Evolutionary conservation across 2,797 vertebrate species (phyloP).

Genomic region (Sternarchorhynchus goeldii): DNA sequence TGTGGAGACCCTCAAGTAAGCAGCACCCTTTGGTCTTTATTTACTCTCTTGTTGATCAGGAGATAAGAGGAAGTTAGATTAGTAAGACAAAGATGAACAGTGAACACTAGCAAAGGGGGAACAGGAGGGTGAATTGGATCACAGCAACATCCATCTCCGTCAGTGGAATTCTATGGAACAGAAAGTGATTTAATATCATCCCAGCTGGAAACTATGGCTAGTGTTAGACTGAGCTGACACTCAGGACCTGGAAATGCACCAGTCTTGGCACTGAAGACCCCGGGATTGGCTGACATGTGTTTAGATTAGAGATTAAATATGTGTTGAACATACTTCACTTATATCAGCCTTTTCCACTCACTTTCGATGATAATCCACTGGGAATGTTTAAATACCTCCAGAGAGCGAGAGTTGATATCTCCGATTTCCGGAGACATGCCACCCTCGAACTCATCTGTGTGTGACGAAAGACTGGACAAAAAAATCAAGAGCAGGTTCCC

Average conservation of each 20-base stretch:
- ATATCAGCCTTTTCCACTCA: slow-evolving; percentile 30
- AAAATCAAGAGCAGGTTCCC: not conserved
- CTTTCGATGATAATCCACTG: slow-evolving; percentile 15
- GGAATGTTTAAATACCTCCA: not conserved
- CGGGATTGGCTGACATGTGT: slow-evolving; percentile 42
- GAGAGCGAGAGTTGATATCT: slow-evolving; percentile 21
- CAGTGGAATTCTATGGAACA: slow-evolving; percentile 18
- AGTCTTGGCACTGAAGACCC: slow-evolving; percentile 21
- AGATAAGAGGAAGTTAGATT: slow-evolving; percentile 27
- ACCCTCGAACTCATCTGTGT: slow-evolving; percentile 13
- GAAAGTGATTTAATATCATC: slow-evolving; percentile 16
- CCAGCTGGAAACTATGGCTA: slow-evolving; percentile 24
- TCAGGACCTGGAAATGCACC: slow-evolving; percentile 28
- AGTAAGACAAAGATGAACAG: not conserved
- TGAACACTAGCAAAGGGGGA: not conserved
- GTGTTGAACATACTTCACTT: slow-evolving; percentile 19
- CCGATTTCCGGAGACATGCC: not conserved
- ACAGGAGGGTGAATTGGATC: slow-evolving; percentile 18
- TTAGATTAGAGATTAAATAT: slow-evolving; percentile 45
- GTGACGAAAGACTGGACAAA: not conserved
- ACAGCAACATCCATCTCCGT: slow-evolving; percentile 12
- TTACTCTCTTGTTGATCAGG: not conserved
- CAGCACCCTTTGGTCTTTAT: not conserved
- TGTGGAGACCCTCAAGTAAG: slow-evolving; percentile 1
- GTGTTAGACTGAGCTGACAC: slow-evolving; percentile 29